A percentile compares a stretch with the other conserved stretches of the same genome.
phyloP scores from a whole-genome alignment of 1,140 invertebrate genomes.

The Drosophila sucinea region DNA sequence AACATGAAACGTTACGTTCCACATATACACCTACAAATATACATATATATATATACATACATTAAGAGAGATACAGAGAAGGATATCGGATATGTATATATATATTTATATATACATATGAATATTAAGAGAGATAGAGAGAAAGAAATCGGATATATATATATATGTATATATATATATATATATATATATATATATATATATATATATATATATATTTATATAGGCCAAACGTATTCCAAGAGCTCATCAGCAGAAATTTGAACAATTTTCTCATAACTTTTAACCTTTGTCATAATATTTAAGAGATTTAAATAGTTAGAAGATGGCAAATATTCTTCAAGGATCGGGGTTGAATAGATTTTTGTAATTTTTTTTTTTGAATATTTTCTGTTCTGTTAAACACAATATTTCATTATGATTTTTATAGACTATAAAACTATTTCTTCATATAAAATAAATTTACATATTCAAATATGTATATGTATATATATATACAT shows the following conservation, averaged over 20 bases:
- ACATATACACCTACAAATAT: slow-evolving; percentile 12
- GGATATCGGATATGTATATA: slow-evolving; percentile 33
- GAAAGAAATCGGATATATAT: too few relatives aligned
- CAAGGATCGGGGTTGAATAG: slow-evolving; percentile 52
- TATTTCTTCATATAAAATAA: neutral
- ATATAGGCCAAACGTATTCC: slow-evolving; percentile 69
- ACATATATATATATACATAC: slow-evolving; percentile 30
- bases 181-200: slow-evolving; percentile 32
- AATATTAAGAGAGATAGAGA: slow-evolving; percentile 12
- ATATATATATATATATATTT: slow-evolving; percentile 25
- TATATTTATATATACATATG: slow-evolving; percentile 14
- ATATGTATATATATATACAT: slow-evolving; percentile 37
- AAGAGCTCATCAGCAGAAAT: slow-evolving; percentile 54
- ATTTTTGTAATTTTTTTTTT: slow-evolving; percentile 29
- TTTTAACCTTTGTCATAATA: slow-evolving; percentile 48
- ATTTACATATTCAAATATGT: slow-evolving; percentile 35
- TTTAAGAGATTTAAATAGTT: slow-evolving; percentile 31
- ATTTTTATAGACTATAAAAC: slow-evolving; percentile 27
- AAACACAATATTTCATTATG: slow-evolving; percentile 22
- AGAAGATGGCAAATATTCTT: slow-evolving; percentile 2
- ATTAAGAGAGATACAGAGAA: slow-evolving; percentile 9
- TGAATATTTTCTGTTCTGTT: slow-evolving; percentile 17
- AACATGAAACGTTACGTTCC: slow-evolving; percentile 59
- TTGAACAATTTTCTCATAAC: slow-evolving; percentile 43
- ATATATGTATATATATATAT: slow-evolving; percentile 21